Evolutionary conservation across 2,888 invertebrate genomes (phyloP).

Genomic region (Andrena praecox): DNA sequence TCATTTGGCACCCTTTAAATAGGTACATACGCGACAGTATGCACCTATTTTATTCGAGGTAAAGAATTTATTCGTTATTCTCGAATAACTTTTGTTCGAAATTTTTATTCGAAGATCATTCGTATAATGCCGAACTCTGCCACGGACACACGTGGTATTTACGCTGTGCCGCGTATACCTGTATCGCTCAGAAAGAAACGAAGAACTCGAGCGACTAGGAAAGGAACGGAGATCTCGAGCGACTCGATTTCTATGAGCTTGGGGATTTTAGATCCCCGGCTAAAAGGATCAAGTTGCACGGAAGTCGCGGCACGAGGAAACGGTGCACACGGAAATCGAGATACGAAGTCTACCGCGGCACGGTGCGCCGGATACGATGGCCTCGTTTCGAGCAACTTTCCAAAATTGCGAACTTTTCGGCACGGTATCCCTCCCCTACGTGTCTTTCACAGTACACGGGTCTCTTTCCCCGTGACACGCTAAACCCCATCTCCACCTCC

Average conservation of each 20-base stretch:
- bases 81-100: too few relatives aligned
- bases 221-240: background rate
- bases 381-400: slow-evolving; percentile 51
- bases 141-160: background rate
- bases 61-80: too few relatives aligned
- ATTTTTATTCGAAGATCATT: too few relatives aligned
- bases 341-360: slow-evolving; percentile 11
- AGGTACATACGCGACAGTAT: too few relatives aligned
- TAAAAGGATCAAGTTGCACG: slow-evolving; percentile 15
- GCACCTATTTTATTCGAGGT: too few relatives aligned
- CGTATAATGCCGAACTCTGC: too few relatives aligned
- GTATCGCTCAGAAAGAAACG: slow-evolving; percentile 9
- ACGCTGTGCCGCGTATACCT: background rate
- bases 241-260: slow-evolving; percentile 49
- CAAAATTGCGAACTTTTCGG: slow-evolving; percentile 43
- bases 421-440: background rate
- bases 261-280: slow-evolving; percentile 39
- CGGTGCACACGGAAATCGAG: slow-evolving; percentile 34
- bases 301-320: slow-evolving; percentile 9
- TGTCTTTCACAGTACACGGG: background rate
- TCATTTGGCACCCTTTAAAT: too few relatives aligned
- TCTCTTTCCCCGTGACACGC: slow-evolving; percentile 6
- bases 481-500: background rate
- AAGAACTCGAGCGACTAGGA: background rate
- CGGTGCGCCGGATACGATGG: slow-evolving; percentile 24